Evolutionary conservation across 2,797 vertebrate species (phyloP).

Genomic region (Hoplostethus mediterraneus): DNA sequence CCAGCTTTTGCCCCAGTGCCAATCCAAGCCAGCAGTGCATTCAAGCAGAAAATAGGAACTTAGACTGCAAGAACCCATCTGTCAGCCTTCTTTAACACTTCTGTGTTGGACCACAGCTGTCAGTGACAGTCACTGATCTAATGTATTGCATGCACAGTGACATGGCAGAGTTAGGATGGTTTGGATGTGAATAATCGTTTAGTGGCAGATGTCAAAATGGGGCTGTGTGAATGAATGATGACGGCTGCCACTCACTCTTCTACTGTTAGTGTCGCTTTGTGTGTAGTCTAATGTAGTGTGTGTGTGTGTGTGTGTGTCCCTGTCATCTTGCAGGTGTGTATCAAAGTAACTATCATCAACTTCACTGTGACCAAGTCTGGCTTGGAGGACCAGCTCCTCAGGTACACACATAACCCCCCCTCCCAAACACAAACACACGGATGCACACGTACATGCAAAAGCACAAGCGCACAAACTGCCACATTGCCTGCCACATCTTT

Average conservation of each 20-base stretch:
- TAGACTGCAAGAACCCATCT: background rate
- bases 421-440: background rate
- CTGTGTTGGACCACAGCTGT: conserved; percentile 4
- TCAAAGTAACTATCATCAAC: conserved; percentile 94
- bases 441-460: background rate
- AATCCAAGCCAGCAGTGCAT: conserved; percentile 11
- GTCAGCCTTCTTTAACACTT: conserved; percentile 3
- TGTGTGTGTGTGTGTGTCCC: background rate
- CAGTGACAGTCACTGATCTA: background rate
- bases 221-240: background rate
- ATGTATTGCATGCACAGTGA: background rate
- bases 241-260: background rate
- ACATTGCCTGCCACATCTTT: too few species aligned
- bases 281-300: background rate
- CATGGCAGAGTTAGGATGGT: background rate
- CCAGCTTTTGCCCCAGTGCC: conserved; percentile 6
- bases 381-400: conserved; percentile 91
- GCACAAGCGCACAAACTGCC: background rate
- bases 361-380: conserved; percentile 92
- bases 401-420: conserved; percentile 73
- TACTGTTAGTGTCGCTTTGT: background rate
- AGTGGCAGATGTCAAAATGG: background rate
- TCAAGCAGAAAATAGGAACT: background rate
- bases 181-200: background rate
- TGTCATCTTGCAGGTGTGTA: conserved; percentile 86